Conservation (phyloP, 2,888 invertebrate species). For the Pteria penguin region DNA sequence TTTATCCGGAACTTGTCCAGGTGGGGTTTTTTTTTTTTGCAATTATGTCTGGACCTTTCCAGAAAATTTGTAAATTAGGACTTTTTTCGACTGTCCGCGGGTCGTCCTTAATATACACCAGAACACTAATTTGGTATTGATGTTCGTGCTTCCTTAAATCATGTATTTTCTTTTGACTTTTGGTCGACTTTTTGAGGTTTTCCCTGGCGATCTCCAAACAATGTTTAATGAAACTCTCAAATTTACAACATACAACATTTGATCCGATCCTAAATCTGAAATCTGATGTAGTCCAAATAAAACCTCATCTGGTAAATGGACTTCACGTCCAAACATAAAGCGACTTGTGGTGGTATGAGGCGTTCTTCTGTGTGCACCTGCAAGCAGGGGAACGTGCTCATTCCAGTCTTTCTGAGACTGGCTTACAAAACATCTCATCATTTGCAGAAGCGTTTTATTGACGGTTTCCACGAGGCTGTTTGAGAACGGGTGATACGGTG, state of each 20-base stretch:
- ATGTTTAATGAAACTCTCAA: not conserved
- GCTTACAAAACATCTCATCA: slow-evolving; percentile 3
- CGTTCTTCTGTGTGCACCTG: slow-evolving; percentile 28
- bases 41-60: slow-evolving; percentile 19
- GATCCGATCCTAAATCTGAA: too few relatives aligned
- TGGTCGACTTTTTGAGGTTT: not conserved
- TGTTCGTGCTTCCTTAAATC: slow-evolving; percentile 6
- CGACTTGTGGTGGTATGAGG: slow-evolving; percentile 26
- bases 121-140: not conserved
- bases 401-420: slow-evolving; percentile 22
- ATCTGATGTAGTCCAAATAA: slow-evolving; percentile 21
- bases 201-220: slow-evolving; percentile 8
- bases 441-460: slow-evolving; percentile 1
- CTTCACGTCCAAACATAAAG: slow-evolving; percentile 37
- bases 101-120: slow-evolving; percentile 11
- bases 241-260: too few relatives aligned
- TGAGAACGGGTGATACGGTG: not conserved
- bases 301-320: slow-evolving; percentile 23
- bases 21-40: too few relatives aligned
- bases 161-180: slow-evolving; percentile 5
- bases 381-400: slow-evolving; percentile 19
- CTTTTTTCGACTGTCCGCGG: slow-evolving; percentile 1
- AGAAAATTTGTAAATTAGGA: slow-evolving; percentile 8
- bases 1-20: slow-evolving; percentile 9
- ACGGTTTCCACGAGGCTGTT: slow-evolving; percentile 32